These are phyloP conservation scores for Protophormia terraenovae DNA, from an alignment of 2,888 invertebrate species.

Conservation along the genomic window DNA sequence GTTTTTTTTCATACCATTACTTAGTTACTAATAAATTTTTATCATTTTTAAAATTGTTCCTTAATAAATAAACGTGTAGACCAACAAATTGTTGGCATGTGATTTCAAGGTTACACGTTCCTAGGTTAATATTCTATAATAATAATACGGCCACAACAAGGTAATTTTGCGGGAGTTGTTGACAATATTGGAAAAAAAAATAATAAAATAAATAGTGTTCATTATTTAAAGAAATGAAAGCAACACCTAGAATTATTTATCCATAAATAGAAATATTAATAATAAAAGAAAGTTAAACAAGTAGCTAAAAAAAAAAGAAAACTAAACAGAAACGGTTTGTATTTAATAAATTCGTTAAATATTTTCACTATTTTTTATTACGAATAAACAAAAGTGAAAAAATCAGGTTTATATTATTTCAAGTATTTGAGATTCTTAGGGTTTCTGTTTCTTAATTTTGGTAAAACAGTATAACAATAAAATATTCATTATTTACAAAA, in stretches of 20 bases:
- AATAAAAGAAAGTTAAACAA: too few relatives aligned
- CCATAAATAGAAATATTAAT: not conserved
- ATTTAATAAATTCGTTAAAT: too few relatives aligned
- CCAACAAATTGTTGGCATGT: slow-evolving; percentile 47
- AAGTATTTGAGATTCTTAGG: too few relatives aligned
- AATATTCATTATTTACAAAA: too few relatives aligned
- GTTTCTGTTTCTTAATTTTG: too few relatives aligned
- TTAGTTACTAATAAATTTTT: not conserved
- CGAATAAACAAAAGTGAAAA: too few relatives aligned
- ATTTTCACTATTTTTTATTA: too few relatives aligned
- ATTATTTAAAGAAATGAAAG: not conserved
- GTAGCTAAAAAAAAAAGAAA: too few relatives aligned
- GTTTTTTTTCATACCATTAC: too few relatives aligned
- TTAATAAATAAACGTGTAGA: slow-evolving; percentile 51
- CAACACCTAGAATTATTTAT: not conserved
- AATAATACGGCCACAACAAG: not conserved
- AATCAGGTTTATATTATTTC: too few relatives aligned
- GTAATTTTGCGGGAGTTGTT: not conserved
- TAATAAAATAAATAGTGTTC: not conserved
- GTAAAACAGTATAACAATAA: too few relatives aligned
- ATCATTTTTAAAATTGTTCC: not conserved
- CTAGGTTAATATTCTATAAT: not conserved
- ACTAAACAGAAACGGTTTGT: too few relatives aligned
- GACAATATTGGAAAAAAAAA: not conserved
- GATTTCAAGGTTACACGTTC: slow-evolving; percentile 39